Conservation (phyloP, 2,113 vertebrate genomes). For the Malurus melanocephalus region DNA sequence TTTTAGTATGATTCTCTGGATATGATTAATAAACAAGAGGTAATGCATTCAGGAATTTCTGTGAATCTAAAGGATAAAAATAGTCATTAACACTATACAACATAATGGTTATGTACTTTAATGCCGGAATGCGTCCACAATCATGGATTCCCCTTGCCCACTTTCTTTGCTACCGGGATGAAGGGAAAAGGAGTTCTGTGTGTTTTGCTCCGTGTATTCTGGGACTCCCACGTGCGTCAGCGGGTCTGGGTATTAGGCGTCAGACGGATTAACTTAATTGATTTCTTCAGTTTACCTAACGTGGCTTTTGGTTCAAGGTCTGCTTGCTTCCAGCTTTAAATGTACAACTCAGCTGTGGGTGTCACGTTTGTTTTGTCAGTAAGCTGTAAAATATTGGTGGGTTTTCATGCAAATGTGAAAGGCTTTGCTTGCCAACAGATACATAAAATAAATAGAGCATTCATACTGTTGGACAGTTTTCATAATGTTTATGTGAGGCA, state of each 20-base stretch:
- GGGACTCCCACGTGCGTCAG: conserved; percentile 6
- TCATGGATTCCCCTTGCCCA: not conserved
- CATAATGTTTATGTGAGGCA: not conserved
- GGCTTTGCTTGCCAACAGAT: not conserved
- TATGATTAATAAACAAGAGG: not conserved
- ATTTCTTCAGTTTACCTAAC: conserved; percentile 53
- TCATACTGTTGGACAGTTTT: conserved; percentile 3
- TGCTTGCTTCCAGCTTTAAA: conserved; percentile 14
- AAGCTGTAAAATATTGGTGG: conserved; percentile 10
- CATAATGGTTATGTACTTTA: not conserved
- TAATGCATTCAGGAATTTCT: not conserved
- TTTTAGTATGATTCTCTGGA: not conserved
- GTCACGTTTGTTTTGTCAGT: conserved; percentile 7
- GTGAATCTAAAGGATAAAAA: not conserved
- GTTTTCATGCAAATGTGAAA: conserved; percentile 5
- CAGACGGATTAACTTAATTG: conserved; percentile 53
- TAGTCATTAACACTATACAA: not conserved
- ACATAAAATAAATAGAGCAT: conserved; percentile 27
- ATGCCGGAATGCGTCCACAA: not conserved
- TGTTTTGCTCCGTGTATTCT: not conserved
- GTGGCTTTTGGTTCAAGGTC: conserved; percentile 42
- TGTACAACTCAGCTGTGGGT: not conserved
- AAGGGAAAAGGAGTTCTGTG: not conserved
- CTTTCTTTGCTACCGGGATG: not conserved
- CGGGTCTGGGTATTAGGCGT: not conserved